Conservation (phyloP, 2,888 invertebrate genomes). For the Hirtodrosophila cameraria region DNA sequence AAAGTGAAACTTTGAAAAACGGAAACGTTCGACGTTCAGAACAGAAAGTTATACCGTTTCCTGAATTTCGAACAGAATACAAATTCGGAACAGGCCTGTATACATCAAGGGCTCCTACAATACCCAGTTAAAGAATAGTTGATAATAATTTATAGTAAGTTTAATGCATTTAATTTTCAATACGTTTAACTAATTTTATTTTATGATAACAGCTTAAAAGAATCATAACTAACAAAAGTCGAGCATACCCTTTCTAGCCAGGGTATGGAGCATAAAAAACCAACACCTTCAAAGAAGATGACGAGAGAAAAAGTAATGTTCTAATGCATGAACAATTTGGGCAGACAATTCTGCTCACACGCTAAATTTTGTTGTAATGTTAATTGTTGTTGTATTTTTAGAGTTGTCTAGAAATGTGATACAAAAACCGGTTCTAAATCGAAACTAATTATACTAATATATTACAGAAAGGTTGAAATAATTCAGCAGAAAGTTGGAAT, state of each 20-base stretch:
- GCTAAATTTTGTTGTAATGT: constrained; percentile 7
- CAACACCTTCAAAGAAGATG: neutral
- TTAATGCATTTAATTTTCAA: too few relatives aligned
- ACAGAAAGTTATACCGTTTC: too few relatives aligned
- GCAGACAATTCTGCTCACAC: constrained; percentile 19
- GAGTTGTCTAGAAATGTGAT: constrained; percentile 32
- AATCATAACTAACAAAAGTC: neutral
- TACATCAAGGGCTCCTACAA: too few relatives aligned
- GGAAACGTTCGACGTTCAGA: too few relatives aligned
- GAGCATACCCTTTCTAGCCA: neutral
- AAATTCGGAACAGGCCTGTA: too few relatives aligned
- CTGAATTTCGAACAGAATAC: too few relatives aligned
- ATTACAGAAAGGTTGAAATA: neutral
- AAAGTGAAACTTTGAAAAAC: too few relatives aligned
- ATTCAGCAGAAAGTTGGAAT: neutral
- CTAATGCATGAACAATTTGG: constrained; percentile 68
- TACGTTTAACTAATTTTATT: too few relatives aligned
- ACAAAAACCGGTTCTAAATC: constrained; percentile 47
- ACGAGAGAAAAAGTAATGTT: constrained; percentile 45
- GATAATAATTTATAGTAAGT: too few relatives aligned
- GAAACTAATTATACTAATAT: constrained; percentile 11
- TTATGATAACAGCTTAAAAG: too few relatives aligned
- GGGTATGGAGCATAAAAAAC: constrained; percentile 20
- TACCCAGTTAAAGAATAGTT: too few relatives aligned
- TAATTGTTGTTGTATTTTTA: constrained; percentile 10